Percentiles rank a stretch among this genome's conserved stretches.
These are phyloP conservation scores for Lipotes vexillifer DNA, from an alignment of 2,113 vertebrate genomes.

Conservation along the genomic window DNA sequence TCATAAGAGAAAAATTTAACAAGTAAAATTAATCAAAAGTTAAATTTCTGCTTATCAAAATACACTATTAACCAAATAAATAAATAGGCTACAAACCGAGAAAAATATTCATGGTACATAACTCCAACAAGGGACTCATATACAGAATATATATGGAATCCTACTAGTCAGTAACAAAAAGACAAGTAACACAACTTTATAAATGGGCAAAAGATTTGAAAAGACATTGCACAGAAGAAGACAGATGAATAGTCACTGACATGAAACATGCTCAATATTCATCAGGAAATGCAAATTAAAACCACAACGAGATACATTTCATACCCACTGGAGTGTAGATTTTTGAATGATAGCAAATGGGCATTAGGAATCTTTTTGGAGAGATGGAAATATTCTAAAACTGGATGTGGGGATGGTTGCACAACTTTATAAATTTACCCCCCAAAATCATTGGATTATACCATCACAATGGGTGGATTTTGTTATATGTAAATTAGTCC, in stretches of 20 bases:
- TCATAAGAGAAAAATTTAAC: not conserved
- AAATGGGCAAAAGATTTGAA: not conserved
- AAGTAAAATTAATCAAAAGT: not conserved
- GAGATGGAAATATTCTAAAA: not conserved
- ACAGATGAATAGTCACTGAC: not conserved
- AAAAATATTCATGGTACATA: not conserved
- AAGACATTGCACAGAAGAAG: not conserved
- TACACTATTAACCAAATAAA: not conserved
- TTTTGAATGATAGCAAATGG: not conserved
- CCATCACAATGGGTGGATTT: not conserved
- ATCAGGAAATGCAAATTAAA: constrained; percentile 1
- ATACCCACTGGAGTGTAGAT: not conserved
- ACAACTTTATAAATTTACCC: not conserved
- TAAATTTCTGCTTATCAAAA: not conserved
- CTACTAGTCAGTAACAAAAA: not conserved
- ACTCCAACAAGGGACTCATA: not conserved
- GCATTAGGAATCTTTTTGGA: not conserved
- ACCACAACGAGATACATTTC: not conserved
- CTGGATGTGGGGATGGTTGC: not conserved
- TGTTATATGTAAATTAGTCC: not conserved
- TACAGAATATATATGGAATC: not conserved
- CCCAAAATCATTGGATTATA: not conserved
- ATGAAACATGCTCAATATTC: not conserved
- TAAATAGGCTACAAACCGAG: not conserved
- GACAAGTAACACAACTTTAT: not conserved